Base-by-base conservation (phyloP, 2,888 invertebrate species). In the Shargacucullia verbasci region DNA sequence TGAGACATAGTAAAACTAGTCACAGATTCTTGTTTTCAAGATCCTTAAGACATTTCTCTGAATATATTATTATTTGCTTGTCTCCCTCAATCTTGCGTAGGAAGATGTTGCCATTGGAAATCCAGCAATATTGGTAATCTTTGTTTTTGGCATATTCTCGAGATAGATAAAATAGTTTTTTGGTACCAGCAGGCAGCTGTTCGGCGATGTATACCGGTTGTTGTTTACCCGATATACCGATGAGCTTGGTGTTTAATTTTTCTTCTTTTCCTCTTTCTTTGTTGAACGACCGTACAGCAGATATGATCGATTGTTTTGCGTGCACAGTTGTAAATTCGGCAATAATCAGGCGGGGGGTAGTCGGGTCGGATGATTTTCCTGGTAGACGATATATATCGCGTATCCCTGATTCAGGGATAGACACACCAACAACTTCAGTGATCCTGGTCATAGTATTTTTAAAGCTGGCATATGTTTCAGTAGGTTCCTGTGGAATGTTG, bases 361-460 rank as follows among this genome's bases (percentile, higher is more conserved):
- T 20, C 11, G 40, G 11, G 6, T 0, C 4, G 10, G 27, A 31
- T 0, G 41, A 11, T 20, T 47, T 55, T 1, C 55, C 55, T 0
- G 55, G 55, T 2, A 47, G 14, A 0, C 55, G 38, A n/a, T 48
- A 48, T 13, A 37, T 35, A 34, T 55, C 55, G 1, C 56, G 37
- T 0, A 56, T 5, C 4, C 38, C 34, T 8, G 56, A 31, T 12
- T 43, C n/a, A 1, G 27, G 1, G 0, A 56, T 48, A 2, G 12
- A 10, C 5, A 27, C 7, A 2, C 56, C 56, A 11, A 56, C 25
- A 13, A 29, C 12, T 20, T n/a, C n/a, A n/a, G n/a, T n/a, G n/a
- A n/a, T n/a, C n/a, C n/a, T n/a, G n/a, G n/a, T n/a, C n/a, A n/a
- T n/a, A n/a, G n/a, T n/a, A n/a, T n/a, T n/a, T n/a, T n/a, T n/a